These are phyloP conservation scores for Atherinosoma microstoma DNA, from an alignment of 2,797 vertebrate species.

Conservation along the genomic window DNA sequence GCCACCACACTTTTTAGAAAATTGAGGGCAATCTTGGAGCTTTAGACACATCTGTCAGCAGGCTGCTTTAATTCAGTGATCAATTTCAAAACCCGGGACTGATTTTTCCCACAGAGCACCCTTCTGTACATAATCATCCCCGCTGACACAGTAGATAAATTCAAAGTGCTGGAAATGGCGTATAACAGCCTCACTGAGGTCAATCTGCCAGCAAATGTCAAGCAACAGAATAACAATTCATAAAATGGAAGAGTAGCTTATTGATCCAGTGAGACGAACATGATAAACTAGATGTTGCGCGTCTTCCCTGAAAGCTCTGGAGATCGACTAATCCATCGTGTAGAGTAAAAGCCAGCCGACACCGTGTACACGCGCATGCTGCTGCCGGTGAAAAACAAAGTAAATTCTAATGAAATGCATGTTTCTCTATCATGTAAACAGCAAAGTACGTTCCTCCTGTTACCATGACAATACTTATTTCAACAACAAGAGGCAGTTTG, in stretches of 20 bases:
- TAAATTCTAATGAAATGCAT: constrained; percentile 25
- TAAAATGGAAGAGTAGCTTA: constrained; percentile 45
- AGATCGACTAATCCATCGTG: constrained; percentile 30
- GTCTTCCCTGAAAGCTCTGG: constrained; percentile 28
- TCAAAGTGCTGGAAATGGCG: constrained; percentile 45
- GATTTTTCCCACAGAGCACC: constrained; percentile 29
- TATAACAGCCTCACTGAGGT: constrained; percentile 37
- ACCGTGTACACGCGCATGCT: accelerated
- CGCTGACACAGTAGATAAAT: constrained; percentile 42
- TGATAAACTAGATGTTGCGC: constrained; percentile 24
- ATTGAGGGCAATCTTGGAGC: constrained; percentile 19
- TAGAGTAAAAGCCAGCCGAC: constrained; percentile 1
- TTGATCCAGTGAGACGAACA: constrained; percentile 52
- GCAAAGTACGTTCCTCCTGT: constrained; percentile 26
- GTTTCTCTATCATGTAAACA: constrained; percentile 11
- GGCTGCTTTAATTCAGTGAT: constrained; percentile 54
- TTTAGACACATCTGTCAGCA: constrained; percentile 38
- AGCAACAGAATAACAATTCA: constrained; percentile 52
- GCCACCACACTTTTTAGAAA: constrained; percentile 25
- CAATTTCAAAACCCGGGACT: constrained; percentile 39
- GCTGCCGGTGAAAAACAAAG: constrained; percentile 15
- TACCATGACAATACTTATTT: constrained; percentile 37
- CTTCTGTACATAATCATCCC: constrained; percentile 34
- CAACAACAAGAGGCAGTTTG: not conserved
- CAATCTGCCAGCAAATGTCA: constrained; percentile 49